Conservation (phyloP, 2,797 vertebrate genomes). For the Parotocinclus haroldoi region DNA sequence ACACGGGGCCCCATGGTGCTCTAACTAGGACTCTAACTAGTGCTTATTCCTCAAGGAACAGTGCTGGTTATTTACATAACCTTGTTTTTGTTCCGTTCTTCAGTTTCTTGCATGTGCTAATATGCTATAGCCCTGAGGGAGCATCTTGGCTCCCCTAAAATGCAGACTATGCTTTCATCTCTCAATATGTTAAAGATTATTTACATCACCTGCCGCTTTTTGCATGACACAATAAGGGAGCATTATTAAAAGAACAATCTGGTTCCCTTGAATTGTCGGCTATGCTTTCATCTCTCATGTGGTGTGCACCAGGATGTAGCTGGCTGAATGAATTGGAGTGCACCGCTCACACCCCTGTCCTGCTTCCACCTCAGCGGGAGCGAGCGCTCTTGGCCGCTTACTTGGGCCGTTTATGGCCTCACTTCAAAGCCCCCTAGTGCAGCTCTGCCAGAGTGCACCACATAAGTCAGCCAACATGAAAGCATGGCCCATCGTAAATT, state of each 20-base stretch:
- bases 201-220: constrained; percentile 21
- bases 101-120: constrained; percentile 1
- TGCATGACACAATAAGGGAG: constrained; percentile 9
- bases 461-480: constrained; percentile 66
- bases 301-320: constrained; percentile 41
- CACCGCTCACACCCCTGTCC: constrained; percentile 49
- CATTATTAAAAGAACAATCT: constrained; percentile 19
- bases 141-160: not conserved
- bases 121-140: not conserved
- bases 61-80: constrained; percentile 9
- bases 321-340: constrained; percentile 28
- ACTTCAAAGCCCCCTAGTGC: constrained; percentile 64
- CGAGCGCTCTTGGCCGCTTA: constrained; percentile 47
- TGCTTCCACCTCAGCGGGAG: constrained; percentile 52
- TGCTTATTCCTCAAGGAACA: too few relatives aligned
- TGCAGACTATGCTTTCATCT: not conserved
- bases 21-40: too few relatives aligned
- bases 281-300: constrained; percentile 47
- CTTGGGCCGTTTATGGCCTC: constrained; percentile 54
- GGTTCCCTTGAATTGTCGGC: constrained; percentile 23
- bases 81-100: constrained; percentile 26
- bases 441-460: constrained; percentile 56
- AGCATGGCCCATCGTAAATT: constrained; percentile 55
- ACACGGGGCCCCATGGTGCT: too few relatives aligned
- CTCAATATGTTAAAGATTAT: constrained; percentile 4